Evolutionary conservation across 2,113 vertebrate genomes (phyloP), one percentile per base, ranked within the genome.

Genomic region (Oncorhynchus tshawytscha): DNA sequence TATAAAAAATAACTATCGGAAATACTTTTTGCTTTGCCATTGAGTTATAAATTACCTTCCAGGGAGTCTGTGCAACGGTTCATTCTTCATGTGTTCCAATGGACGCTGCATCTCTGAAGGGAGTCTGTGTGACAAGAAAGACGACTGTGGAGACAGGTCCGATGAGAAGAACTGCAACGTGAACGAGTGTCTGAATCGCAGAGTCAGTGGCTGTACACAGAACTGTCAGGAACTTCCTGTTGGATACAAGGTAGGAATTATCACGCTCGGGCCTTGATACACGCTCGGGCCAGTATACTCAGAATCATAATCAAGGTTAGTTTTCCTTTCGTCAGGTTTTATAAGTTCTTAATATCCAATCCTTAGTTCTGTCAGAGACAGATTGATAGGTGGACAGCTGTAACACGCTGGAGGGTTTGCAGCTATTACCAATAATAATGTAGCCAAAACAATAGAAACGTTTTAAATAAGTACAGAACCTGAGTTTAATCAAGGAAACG

Each of bases 1-100:
- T 25, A 9, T 48, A 81, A 0, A 65, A 11, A 9, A 39, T 39
- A 9, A 39, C 39, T 31, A 27, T 77, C 7, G 31, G 27, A 25
- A 64, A 25, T 64, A 8, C 8, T 3, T 18, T 54, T 54, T 54
- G 15, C 16, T 18, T 18, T 4, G 66, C 74, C 78, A 70, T 51
- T 85, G 66, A 84, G 78, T 31, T 74, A 18, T 81, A 64, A 85
- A 48, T 79, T 78, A n/a, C 69, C 87, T 92, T 94, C 77, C 93
- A 99, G 97, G 97, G 94, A 97, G 96, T 92, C 91, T 96, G 90
- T 99, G 98, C 95, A 99, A 98, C 76, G 95, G 93, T 87, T 99
- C 97, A 83, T 98, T 97, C 94, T 99, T 97, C 92, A 96, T 98
- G 95, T 99, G 98, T 87, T 96, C 96, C 92, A 99, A 97, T 84